These are phyloP conservation scores for Ranitomeya variabilis DNA, from an alignment of 2,113 vertebrate genomes.

Conservation along the genomic window DNA sequence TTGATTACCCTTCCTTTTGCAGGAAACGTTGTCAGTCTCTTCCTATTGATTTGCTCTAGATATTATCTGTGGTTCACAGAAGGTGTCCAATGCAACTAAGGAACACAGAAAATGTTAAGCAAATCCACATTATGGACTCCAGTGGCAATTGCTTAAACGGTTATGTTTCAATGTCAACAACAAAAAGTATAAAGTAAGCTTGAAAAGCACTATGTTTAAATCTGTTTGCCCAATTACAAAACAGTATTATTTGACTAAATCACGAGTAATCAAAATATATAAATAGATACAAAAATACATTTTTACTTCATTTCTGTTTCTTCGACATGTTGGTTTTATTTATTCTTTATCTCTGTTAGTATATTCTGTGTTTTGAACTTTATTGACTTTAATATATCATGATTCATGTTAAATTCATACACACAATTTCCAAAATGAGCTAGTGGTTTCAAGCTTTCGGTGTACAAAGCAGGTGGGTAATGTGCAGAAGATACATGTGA, in stretches of 20 bases:
- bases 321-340: no score
- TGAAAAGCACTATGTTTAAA: not conserved
- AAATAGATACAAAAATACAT: no score
- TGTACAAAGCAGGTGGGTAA: no score
- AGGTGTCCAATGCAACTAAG: constrained; percentile 63
- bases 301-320: no score
- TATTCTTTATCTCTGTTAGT: no score
- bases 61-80: constrained; percentile 63
- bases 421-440: no score
- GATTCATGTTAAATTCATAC: no score
- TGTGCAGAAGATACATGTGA: no score
- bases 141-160: constrained; percentile 19
- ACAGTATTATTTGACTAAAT: not conserved
- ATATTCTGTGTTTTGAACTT: no score
- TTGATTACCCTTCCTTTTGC: constrained; percentile 65
- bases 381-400: no score
- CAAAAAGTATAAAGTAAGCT: not conserved
- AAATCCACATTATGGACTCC: constrained; percentile 65
- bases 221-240: not conserved
- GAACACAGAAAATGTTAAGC: constrained; percentile 65
- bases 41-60: constrained; percentile 65
- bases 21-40: constrained; percentile 59
- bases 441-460: no score
- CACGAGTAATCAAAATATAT: no score
- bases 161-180: not conserved